Evolutionary conservation across 2,797 vertebrate genomes (phyloP).

Genomic region (Intellagama lesueurii): DNA sequence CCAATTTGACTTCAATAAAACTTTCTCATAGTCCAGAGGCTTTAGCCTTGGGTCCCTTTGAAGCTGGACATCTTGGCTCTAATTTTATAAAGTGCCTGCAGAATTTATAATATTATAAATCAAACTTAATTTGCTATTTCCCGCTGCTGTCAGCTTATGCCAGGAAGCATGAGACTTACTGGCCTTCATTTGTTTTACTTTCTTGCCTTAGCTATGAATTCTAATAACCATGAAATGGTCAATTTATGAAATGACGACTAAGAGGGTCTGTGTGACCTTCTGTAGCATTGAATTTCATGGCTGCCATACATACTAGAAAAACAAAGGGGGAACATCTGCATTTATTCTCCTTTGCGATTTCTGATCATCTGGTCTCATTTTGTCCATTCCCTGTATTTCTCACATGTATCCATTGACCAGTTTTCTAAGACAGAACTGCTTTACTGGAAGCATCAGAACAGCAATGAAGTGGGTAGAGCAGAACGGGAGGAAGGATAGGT

Average conservation of each 20-base stretch:
- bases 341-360: constrained; percentile 9
- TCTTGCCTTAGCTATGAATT: neutral
- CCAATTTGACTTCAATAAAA: neutral
- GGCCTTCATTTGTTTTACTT: constrained; percentile 4
- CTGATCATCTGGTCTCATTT: constrained; percentile 31
- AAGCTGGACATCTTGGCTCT: constrained; percentile 12
- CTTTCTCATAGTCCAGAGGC: neutral
- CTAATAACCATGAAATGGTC: constrained; percentile 28
- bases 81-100: constrained; percentile 18
- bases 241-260: constrained; percentile 40
- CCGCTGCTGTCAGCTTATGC: constrained; percentile 6
- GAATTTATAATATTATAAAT: constrained; percentile 34
- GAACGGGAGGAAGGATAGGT: no score
- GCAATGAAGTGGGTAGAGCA: neutral
- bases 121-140: constrained; percentile 26
- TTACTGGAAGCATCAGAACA: neutral
- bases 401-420: neutral
- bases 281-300: neutral
- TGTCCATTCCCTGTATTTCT: neutral
- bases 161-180: neutral
- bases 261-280: neutral
- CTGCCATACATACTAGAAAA: neutral
- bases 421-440: neutral
- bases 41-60: constrained; percentile 16
- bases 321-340: neutral